Evolutionary conservation across 2,888 invertebrate genomes (phyloP).

Genomic region (Microchrysa polita): DNA sequence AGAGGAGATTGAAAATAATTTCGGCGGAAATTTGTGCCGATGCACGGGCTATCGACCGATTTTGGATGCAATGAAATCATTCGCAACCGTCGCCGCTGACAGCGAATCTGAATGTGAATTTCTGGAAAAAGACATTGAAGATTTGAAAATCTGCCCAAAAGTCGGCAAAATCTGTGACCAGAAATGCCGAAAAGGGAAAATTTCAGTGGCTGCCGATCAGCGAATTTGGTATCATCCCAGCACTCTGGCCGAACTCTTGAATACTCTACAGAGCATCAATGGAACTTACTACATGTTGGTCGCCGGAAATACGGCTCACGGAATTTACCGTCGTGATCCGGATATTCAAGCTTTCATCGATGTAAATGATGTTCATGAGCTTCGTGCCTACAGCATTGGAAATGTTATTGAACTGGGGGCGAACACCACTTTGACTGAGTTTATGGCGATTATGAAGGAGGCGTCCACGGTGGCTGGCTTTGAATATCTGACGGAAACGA

Average conservation of each 20-base stretch:
- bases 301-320: slow-evolving; percentile 77
- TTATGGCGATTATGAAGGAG: slow-evolving; percentile 65
- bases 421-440: slow-evolving; percentile 65
- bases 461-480: slow-evolving; percentile 65
- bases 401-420: slow-evolving; percentile 63
- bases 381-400: slow-evolving; percentile 60
- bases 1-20: slow-evolving; percentile 73
- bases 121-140: slow-evolving; percentile 53
- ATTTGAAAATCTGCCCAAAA: slow-evolving; percentile 57
- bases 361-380: slow-evolving; percentile 68
- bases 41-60: slow-evolving; percentile 80
- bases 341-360: slow-evolving; percentile 68
- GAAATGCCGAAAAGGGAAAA: slow-evolving; percentile 1
- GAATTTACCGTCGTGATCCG: slow-evolving; percentile 60
- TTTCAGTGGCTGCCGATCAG: neutral
- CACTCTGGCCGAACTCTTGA: slow-evolving; percentile 67
- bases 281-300: slow-evolving; percentile 69
- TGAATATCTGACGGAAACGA: slow-evolving; percentile 65
- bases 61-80: slow-evolving; percentile 76
- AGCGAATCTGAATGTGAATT: slow-evolving; percentile 64
- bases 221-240: slow-evolving; percentile 67
- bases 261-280: slow-evolving; percentile 66
- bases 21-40: slow-evolving; percentile 78
- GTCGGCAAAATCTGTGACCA: slow-evolving; percentile 56
- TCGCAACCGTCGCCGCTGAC: too few relatives aligned